phyloP scores from a whole-genome alignment of 2,888 invertebrate species.

The Tupiocoris notatus region DNA sequence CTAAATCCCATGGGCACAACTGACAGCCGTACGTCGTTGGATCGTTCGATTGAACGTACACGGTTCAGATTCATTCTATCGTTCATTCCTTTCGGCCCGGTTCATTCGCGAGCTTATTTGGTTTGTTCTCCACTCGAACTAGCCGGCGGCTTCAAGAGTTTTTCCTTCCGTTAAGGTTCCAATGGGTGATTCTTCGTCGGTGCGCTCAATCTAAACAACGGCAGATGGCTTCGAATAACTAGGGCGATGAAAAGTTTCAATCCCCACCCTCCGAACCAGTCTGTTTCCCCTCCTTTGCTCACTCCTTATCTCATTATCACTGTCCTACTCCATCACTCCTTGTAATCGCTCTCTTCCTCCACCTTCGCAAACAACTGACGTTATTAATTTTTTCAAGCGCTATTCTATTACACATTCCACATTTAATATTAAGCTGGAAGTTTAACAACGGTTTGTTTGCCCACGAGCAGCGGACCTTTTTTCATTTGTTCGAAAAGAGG shows the following conservation, averaged over 20 bases:
- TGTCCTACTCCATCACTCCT: not conserved
- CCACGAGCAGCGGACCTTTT: not conserved
- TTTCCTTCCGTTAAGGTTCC: no score
- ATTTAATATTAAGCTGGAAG: conserved; percentile 12
- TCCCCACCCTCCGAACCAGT: not conserved
- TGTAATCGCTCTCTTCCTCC: not conserved
- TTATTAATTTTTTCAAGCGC: conserved; percentile 25
- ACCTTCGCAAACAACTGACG: conserved; percentile 16
- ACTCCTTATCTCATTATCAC: not conserved
- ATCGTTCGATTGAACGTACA: no score
- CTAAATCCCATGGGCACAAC: no score
- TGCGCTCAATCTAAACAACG: conserved; percentile 19
- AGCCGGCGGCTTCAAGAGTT: no score
- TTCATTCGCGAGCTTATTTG: no score
- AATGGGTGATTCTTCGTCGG: no score
- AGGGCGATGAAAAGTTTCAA: conserved; percentile 14
- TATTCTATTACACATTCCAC: not conserved
- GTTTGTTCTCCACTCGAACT: no score
- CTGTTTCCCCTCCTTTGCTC: no score
- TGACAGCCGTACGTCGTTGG: no score
- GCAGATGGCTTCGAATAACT: conserved; percentile 36
- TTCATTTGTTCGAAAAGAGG: not conserved
- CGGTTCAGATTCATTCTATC: no score
- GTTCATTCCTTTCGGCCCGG: no score
- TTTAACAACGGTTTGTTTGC: conserved; percentile 16